These are phyloP conservation scores for Conistra vaccinii DNA, from an alignment of 2,888 invertebrate genomes.

Conservation along the genomic window DNA sequence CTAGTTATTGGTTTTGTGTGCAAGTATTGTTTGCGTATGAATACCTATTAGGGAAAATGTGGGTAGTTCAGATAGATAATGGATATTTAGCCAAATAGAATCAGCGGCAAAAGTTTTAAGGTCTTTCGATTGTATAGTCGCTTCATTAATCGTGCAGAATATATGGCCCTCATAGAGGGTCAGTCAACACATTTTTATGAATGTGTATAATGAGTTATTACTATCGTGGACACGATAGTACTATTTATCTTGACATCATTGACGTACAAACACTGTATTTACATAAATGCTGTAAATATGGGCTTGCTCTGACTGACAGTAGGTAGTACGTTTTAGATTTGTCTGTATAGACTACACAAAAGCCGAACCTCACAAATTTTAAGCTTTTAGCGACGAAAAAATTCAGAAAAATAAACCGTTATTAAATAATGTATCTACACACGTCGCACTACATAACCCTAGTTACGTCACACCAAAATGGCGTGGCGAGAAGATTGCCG, in stretches of 20 bases:
- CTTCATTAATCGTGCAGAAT: background rate
- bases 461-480: constrained; percentile 34
- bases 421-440: constrained; percentile 7
- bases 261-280: background rate
- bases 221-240: background rate
- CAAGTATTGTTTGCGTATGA: constrained; percentile 15
- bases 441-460: constrained; percentile 10
- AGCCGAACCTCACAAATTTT: background rate
- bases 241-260: constrained; percentile 9
- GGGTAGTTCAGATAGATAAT: background rate
- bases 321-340: background rate
- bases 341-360: too few relatives aligned
- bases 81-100: background rate
- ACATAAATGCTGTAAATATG: background rate
- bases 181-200: background rate
- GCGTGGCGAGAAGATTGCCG: constrained; percentile 29
- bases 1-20: constrained; percentile 30
- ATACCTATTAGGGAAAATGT: background rate
- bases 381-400: too few relatives aligned
- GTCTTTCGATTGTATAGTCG: background rate
- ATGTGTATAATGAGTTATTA: background rate
- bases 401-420: background rate
- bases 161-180: background rate
- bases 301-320: background rate
- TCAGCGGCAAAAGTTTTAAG: background rate